Evolutionary conservation across 2,888 invertebrate species (phyloP), one percentile per base, ranked within the genome.

Genomic region (Synergus umbraculus): DNA sequence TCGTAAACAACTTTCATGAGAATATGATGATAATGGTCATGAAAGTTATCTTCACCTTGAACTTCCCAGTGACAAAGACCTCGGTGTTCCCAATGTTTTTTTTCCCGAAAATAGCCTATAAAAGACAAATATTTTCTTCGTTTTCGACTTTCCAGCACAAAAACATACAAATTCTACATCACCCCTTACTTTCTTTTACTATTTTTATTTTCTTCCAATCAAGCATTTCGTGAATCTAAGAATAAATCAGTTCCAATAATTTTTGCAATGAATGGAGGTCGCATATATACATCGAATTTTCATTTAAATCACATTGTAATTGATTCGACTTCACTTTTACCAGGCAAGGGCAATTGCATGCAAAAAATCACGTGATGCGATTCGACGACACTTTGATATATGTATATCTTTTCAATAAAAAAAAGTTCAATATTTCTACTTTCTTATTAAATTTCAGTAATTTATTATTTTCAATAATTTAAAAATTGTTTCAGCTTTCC

Each of bases 261-360:
- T 54, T 73, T 9, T 54, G 7, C 1, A 43, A 67, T 4, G n/a
- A 43, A 44, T 12, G 10, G 66, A 18, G 15, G 29, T 73, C 37
- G 12, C 73, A 73, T n/a, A 73, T 37, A 54, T 73, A 15, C 49
- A 5, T 37, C 54, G n/a, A 73, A 54, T 73, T 37, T 41, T 73
- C n/a, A 73, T 73, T 73, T 54, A 73, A 54, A 73, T 73, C 37
- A 37, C 37, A 73, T 73, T 73, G 37, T 54, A 73, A 73, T 73
- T 37, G 73, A 73, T 73, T 73, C 73, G 73, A 5, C 49, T 54
- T 73, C 54, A 73, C 73, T 73, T 73, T 73, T 73, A 73, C 29
- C 49, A 54, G 73, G 54, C 73, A 73, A 54, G 73, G 73, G 73
- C 37, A 73, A 73, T 73, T 15, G 49, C 73, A 73, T 73, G 37